A percentile compares a stretch with the other conserved stretches of the same genome.
These are phyloP conservation scores for Stercorarius parasiticus DNA, from an alignment of 2,113 vertebrate species.

Conservation along the genomic window DNA sequence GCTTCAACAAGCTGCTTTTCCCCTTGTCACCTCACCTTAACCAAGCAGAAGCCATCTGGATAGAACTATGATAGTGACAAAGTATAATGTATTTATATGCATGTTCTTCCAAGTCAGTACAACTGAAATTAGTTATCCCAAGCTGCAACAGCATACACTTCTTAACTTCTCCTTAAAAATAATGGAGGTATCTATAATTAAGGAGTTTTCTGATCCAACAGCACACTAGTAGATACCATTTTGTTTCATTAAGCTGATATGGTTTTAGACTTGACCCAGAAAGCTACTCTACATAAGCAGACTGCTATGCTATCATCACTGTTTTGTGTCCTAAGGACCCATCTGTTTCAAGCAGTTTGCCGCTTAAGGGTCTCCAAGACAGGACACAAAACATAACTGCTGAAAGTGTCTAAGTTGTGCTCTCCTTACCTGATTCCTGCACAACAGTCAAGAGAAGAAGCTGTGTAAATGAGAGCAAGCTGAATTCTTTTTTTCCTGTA, in stretches of 20 bases:
- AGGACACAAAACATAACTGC: neutral
- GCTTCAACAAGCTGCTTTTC: neutral
- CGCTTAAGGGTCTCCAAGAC: neutral
- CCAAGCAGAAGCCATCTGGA: neutral
- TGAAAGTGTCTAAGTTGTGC: neutral
- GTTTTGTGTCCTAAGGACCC: neutral
- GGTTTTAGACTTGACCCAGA: neutral
- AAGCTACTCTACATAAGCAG: neutral
- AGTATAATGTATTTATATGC: neutral
- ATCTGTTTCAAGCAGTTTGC: neutral
- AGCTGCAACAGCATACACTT: neutral
- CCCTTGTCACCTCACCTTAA: neutral
- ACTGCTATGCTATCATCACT: neutral
- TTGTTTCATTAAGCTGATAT: neutral
- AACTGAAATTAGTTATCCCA: neutral
- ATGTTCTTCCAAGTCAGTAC: neutral
- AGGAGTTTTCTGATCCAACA: neutral
- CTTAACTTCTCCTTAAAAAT: neutral
- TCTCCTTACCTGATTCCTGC: neutral
- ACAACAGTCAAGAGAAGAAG: neutral
- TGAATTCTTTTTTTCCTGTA: neutral
- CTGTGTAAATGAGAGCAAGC: neutral
- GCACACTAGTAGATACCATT: neutral
- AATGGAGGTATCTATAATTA: neutral
- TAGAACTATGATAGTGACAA: neutral